Evolutionary conservation across 2,797 vertebrate genomes (phyloP).

Genomic region (Peromyscus eremicus): DNA sequence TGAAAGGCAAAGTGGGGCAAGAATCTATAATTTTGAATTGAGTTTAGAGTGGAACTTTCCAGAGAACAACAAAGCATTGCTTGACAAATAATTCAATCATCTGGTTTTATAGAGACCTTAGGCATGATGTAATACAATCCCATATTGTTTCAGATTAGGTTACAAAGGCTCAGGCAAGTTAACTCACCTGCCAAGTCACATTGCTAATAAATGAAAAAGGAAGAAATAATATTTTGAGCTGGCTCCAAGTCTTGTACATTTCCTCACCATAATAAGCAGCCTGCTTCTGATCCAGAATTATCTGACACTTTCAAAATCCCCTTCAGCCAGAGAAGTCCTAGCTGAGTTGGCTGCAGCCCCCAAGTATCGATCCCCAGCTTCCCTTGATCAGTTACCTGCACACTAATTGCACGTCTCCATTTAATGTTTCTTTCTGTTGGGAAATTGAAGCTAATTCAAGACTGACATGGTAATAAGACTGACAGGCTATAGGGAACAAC

Average conservation of each 20-base stretch:
- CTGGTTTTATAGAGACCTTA: constrained; percentile 49
- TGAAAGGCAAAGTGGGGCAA: background rate
- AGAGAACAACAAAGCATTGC: constrained; percentile 29
- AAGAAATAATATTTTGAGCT: constrained; percentile 8
- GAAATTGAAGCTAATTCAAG: background rate
- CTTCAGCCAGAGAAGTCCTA: background rate
- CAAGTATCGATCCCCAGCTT: background rate
- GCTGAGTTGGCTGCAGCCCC: background rate
- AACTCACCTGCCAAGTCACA: background rate
- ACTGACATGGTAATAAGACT: background rate
- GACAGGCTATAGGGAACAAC: background rate
- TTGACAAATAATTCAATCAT: constrained; percentile 57
- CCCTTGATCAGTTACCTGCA: background rate
- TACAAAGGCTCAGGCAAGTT: constrained; percentile 9
- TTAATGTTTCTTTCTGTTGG: background rate
- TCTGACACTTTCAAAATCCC: background rate
- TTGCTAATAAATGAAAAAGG: constrained; percentile 36
- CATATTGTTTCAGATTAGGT: background rate
- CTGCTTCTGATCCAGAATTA: background rate
- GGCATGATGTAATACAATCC: constrained; percentile 15
- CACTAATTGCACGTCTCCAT: background rate
- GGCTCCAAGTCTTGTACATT: background rate
- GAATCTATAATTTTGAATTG: background rate
- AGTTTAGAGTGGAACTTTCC: constrained; percentile 39
- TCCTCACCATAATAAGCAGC: background rate